Evolutionary conservation across 2,113 vertebrate species (phyloP).

Genomic region (Labrus mixtus): DNA sequence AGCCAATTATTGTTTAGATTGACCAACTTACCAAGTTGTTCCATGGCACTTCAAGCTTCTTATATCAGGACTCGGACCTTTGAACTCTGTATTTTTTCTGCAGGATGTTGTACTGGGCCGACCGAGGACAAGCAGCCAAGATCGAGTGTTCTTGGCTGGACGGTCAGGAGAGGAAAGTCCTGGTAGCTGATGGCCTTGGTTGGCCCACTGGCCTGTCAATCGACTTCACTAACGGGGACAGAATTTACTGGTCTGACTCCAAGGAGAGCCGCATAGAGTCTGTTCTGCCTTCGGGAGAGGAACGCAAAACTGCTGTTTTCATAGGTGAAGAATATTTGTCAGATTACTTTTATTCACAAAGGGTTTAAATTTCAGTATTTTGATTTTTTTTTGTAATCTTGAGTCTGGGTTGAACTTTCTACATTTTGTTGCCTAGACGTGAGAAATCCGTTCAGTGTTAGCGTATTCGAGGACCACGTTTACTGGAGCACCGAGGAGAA

Average conservation of each 20-base stretch:
- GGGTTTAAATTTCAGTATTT: too few species aligned
- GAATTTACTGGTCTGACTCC: constrained; percentile 94
- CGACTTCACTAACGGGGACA: constrained; percentile 90
- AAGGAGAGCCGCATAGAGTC: constrained; percentile 93
- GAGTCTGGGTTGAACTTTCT: background rate
- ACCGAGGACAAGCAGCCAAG: constrained; percentile 88
- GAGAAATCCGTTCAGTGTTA: constrained; percentile 79
- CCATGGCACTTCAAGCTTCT: too few species aligned
- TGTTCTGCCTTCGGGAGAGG: constrained; percentile 88
- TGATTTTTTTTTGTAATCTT: background rate
- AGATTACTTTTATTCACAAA: background rate
- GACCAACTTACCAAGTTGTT: too few species aligned
- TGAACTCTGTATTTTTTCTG: background rate
- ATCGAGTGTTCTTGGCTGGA: constrained; percentile 95
- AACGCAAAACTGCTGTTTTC: constrained; percentile 82
- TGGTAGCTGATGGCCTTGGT: constrained; percentile 87
- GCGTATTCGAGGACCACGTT: constrained; percentile 79
- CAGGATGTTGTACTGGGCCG: constrained; percentile 94
- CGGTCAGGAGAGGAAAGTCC: constrained; percentile 86
- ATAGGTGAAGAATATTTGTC: constrained; percentile 81
- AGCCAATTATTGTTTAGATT: too few species aligned
- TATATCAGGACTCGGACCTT: too few species aligned
- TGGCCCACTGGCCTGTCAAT: constrained; percentile 93
- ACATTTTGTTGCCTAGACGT: constrained; percentile 61
- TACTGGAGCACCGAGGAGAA: constrained; percentile 83